Base-by-base conservation (phyloP, 2,888 invertebrate species). In the Callinectes sapidus region DNA sequence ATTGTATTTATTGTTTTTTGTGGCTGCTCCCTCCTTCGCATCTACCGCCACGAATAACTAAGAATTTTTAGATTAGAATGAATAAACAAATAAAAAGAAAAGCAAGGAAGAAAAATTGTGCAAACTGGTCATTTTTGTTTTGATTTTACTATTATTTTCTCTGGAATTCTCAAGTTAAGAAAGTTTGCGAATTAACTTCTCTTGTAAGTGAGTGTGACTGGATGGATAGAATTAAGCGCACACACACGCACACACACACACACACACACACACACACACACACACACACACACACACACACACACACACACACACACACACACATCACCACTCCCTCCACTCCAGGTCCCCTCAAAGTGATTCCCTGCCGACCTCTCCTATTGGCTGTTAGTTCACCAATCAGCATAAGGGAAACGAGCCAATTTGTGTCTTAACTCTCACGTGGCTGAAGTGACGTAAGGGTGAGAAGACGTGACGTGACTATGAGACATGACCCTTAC, bases 401-500 rank as follows among this genome's bases (percentile, higher is more conserved):
- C 35, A 81, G 81, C 81, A 81, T 81, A 81, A n/a, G 81, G 81
- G 81, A 81, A 81, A 81, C 28, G 81, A 81, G 81, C 32, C 35
- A 81, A 81, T 81, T 81, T 81, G 81, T 35, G 13, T 81, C 32
- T 32, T 32, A 32, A 13, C 81, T 35, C 81, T 16, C 81, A 71
- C 28, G 71, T 28, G 28, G 28, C 23, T 71, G 23, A 6, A n/a
- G 71, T 71, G 61, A 61, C 61, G 61, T 61, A 61, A 61, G 61
- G 61, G 1, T 5, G 61, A 61, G 18, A 18, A 18, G 23, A 23
- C 18, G 61, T 61, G 23, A 61, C 61, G 61, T 61, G 61, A 48
- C 48, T 2, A 48, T 48, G 48, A 48, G 8, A 48, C 48, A 48
- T 39, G 18, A 61, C 13, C 61, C 28, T 71, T 71, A n/a, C 8